phyloP scores from a whole-genome alignment of 1,140 invertebrate species.

The Monomorium pharaonis region DNA sequence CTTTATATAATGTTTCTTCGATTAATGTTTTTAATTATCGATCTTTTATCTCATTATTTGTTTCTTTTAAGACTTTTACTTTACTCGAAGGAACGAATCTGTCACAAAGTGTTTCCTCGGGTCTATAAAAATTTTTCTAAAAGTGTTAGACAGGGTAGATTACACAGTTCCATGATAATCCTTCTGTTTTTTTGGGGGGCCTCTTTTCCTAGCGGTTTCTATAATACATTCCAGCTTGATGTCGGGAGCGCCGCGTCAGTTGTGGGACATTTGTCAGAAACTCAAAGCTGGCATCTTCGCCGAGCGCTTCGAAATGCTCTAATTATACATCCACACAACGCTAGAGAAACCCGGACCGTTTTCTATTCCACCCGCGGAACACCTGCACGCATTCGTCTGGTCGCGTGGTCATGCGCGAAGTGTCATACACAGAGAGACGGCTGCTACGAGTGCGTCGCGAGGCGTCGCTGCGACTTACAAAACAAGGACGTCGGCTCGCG shows the following conservation, averaged over 20 bases:
- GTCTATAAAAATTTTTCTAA: background rate
- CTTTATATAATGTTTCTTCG: background rate
- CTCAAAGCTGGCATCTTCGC: constrained; percentile 41
- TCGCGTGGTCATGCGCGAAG: constrained; percentile 54
- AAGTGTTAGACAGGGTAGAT: background rate
- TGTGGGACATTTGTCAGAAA: constrained; percentile 50
- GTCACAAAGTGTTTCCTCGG: background rate
- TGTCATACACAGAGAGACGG: constrained; percentile 17
- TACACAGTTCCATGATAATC: background rate
- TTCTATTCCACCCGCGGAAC: constrained; percentile 64
- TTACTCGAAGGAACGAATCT: background rate
- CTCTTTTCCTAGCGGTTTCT: background rate
- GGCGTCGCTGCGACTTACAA: no score
- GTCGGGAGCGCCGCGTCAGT: constrained; percentile 35
- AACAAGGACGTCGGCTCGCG: constrained; percentile 38
- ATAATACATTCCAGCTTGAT: constrained; percentile 26
- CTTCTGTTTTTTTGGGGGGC: background rate
- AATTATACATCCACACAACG: constrained; percentile 55
- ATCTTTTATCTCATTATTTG: background rate
- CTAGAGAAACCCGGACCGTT: constrained; percentile 51
- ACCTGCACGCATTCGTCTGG: constrained; percentile 62
- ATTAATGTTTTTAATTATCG: background rate
- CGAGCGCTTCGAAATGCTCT: constrained; percentile 35
- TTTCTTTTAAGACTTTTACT: background rate
- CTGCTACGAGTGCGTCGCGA: no score